Conservation (phyloP, 2,888 invertebrate genomes). For the Melitaea athalia region DNA sequence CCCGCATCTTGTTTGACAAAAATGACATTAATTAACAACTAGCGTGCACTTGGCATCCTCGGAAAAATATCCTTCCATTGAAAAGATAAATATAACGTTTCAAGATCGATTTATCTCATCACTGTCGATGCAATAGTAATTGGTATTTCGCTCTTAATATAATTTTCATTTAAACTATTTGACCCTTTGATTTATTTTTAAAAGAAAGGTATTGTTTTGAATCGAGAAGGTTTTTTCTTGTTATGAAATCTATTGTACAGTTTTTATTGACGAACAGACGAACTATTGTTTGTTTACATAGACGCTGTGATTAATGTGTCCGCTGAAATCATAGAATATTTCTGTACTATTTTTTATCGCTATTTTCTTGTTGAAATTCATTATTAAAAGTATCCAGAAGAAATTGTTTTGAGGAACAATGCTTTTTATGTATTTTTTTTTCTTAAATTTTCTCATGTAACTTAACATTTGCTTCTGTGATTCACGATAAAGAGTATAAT, state of each 20-base stretch:
- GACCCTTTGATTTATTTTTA: background rate
- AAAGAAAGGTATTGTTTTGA: background rate
- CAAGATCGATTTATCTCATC: background rate
- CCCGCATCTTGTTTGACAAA: constrained; percentile 22
- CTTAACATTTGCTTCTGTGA: too few species aligned
- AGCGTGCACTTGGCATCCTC: constrained; percentile 17
- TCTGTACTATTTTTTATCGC: too few species aligned
- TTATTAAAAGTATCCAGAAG: too few species aligned
- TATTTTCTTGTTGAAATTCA: too few species aligned
- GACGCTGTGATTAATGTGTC: too few species aligned
- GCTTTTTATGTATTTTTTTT: too few species aligned
- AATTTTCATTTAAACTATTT: background rate
- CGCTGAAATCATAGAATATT: too few species aligned
- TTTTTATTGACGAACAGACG: background rate
- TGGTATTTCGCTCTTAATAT: background rate
- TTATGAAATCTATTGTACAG: background rate
- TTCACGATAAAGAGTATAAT: too few species aligned
- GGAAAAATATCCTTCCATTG: constrained; percentile 21
- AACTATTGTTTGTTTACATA: background rate
- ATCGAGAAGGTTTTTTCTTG: background rate
- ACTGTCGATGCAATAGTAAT: background rate
- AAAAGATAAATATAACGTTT: constrained; percentile 10
- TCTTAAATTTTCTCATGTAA: too few species aligned
- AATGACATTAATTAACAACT: constrained; percentile 18
- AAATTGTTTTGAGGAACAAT: too few species aligned